These are phyloP conservation scores for Gorsachius magnificus DNA, from an alignment of 2,797 vertebrate genomes.

Conservation along the genomic window DNA sequence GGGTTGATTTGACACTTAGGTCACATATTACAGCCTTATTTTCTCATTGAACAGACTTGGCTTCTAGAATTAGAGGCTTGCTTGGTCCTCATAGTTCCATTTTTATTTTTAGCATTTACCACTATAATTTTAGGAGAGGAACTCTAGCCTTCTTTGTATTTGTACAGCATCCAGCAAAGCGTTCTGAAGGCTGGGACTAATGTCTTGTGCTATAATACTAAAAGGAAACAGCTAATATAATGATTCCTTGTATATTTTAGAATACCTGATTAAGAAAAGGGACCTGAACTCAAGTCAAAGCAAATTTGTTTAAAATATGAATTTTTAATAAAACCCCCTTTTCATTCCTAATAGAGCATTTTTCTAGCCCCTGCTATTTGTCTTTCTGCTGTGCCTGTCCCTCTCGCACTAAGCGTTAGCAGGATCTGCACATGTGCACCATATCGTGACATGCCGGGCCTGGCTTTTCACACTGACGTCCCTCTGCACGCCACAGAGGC, in stretches of 20 bases:
- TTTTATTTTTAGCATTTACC: constrained; percentile 3
- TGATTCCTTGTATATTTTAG: background rate
- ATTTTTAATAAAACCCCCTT: background rate
- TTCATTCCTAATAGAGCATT: background rate
- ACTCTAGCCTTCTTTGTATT: background rate
- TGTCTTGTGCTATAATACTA: background rate
- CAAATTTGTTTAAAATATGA: background rate
- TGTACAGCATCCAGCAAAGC: background rate
- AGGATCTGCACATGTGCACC: background rate
- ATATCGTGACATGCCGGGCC: background rate
- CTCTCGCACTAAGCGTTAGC: background rate
- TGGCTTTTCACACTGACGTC: constrained; percentile 34
- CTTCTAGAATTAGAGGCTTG: background rate
- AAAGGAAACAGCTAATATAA: background rate
- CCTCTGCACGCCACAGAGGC: constrained; percentile 28
- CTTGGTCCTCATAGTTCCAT: background rate
- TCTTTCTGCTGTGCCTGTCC: background rate
- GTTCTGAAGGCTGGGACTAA: background rate
- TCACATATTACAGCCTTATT: background rate
- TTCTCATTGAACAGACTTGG: background rate
- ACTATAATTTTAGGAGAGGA: background rate
- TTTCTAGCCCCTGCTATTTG: background rate
- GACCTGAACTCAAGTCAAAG: background rate
- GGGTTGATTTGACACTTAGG: background rate
- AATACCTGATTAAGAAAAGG: background rate